These are phyloP conservation scores for Drosophila robusta DNA, from an alignment of 2,888 invertebrate genomes.

Conservation along the genomic window DNA sequence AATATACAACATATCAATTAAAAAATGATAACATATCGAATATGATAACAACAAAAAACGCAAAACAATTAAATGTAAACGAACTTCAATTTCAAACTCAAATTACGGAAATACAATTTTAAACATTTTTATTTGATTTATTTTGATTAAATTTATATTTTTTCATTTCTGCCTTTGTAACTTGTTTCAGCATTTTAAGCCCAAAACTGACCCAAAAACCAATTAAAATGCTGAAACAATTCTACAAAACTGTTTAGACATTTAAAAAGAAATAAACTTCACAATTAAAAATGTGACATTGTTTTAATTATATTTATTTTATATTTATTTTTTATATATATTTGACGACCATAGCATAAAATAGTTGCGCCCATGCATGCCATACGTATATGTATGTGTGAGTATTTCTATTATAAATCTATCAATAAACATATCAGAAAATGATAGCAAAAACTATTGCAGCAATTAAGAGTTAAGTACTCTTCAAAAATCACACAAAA, in stretches of 20 bases:
- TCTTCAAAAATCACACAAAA: constrained; percentile 78
- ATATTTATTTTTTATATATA: not conserved
- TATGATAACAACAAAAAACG: constrained; percentile 25
- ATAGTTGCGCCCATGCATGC: constrained; percentile 23
- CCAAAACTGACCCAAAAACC: constrained; percentile 72
- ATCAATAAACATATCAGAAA: constrained; percentile 55
- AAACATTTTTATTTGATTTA: not conserved
- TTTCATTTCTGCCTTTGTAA: constrained; percentile 44
- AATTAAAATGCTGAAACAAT: constrained; percentile 75
- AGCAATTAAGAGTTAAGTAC: constrained; percentile 71
- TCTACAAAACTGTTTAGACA: constrained; percentile 46
- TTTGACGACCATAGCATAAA: constrained; percentile 5
- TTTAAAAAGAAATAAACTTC: not conserved
- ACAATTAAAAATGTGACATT: not conserved
- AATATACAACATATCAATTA: constrained; percentile 59
- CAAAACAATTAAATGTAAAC: constrained; percentile 5
- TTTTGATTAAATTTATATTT: not conserved
- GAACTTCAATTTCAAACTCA: not conserved
- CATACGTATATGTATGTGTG: constrained; percentile 3
- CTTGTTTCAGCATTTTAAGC: constrained; percentile 75
- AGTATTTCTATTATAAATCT: constrained; percentile 35
- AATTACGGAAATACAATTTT: not conserved
- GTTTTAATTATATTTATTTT: not conserved
- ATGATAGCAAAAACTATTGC: constrained; percentile 51
- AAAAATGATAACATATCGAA: constrained; percentile 60